phyloP scores from a whole-genome alignment of 2,113 vertebrate species.

The Zosterops hypoxanthus region DNA sequence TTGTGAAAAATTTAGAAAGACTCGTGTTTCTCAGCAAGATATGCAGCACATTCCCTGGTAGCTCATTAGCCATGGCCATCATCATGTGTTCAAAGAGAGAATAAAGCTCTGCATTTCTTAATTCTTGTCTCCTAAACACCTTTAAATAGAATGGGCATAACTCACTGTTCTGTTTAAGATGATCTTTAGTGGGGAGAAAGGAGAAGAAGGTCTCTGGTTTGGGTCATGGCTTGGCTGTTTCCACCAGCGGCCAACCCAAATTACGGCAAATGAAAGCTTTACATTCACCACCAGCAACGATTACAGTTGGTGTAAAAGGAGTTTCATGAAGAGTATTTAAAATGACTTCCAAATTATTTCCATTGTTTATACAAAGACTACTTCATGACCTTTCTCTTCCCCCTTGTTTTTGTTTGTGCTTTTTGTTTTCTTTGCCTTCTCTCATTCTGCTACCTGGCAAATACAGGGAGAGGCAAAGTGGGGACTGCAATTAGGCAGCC shows the following conservation, averaged over 20 bases:
- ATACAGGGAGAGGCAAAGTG: not conserved
- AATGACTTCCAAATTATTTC: conserved; percentile 29
- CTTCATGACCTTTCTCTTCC: not conserved
- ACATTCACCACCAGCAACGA: not conserved
- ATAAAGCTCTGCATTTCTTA: not conserved
- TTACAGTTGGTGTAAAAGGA: not conserved
- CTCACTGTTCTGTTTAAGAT: not conserved
- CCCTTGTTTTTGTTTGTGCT: not conserved
- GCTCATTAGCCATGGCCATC: not conserved
- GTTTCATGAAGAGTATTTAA: not conserved
- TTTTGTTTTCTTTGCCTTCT: not conserved
- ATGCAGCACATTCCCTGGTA: not conserved
- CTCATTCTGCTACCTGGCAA: not conserved
- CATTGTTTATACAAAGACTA: not conserved
- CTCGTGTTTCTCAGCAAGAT: not conserved
- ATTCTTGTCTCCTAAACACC: not conserved
- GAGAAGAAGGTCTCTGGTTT: not conserved
- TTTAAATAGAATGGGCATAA: not conserved
- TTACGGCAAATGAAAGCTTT: not conserved
- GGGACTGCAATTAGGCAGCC: not conserved
- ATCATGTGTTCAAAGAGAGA: not conserved
- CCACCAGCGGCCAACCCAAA: not conserved
- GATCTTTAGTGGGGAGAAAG: not conserved
- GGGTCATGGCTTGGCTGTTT: not conserved
- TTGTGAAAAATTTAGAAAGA: not conserved